Conservation (phyloP, 2,797 vertebrate genomes). For the Scleropages formosus region DNA sequence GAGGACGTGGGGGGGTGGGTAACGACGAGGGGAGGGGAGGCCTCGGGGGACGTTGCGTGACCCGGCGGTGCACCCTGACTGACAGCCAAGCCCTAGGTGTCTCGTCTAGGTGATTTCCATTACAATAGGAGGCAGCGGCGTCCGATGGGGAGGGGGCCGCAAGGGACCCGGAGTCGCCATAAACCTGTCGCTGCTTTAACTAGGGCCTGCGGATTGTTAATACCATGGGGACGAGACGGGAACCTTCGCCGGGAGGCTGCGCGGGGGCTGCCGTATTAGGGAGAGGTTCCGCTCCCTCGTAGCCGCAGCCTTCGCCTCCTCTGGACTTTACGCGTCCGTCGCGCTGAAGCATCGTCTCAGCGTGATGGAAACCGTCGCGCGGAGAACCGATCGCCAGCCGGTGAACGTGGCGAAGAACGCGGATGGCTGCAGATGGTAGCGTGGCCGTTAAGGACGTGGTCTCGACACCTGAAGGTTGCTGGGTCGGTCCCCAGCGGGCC, state of each 20-base stretch:
- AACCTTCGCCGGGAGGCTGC: not conserved
- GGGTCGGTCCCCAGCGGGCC: too few relatives aligned
- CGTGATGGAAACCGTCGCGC: not conserved
- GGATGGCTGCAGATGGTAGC: too few relatives aligned
- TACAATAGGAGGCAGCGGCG: slow-evolving; percentile 37
- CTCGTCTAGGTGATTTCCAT: slow-evolving; percentile 47
- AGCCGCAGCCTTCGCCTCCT: not conserved
- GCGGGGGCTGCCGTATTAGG: slow-evolving; percentile 23
- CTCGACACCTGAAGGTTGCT: too few relatives aligned
- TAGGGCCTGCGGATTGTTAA: slow-evolving; percentile 43
- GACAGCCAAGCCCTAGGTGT: slow-evolving; percentile 29
- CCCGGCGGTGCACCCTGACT: slow-evolving; percentile 39
- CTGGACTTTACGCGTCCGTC: not conserved
- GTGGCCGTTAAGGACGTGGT: too few relatives aligned
- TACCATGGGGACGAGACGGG: not conserved
- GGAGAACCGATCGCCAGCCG: not conserved
- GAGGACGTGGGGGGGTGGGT: not conserved
- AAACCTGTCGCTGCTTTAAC: slow-evolving; percentile 43
- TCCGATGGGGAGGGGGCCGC: slow-evolving; percentile 24
- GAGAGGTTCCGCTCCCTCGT: slow-evolving; percentile 1
- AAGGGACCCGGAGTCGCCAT: slow-evolving; percentile 7
- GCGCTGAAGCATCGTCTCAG: not conserved
- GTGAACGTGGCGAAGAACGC: too few relatives aligned
- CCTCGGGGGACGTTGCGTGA: slow-evolving; percentile 9
- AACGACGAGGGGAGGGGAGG: slow-evolving; percentile 24